These are phyloP conservation scores for Drosophila pseudotakahashii DNA, from an alignment of 2,888 invertebrate genomes.

Conservation along the genomic window DNA sequence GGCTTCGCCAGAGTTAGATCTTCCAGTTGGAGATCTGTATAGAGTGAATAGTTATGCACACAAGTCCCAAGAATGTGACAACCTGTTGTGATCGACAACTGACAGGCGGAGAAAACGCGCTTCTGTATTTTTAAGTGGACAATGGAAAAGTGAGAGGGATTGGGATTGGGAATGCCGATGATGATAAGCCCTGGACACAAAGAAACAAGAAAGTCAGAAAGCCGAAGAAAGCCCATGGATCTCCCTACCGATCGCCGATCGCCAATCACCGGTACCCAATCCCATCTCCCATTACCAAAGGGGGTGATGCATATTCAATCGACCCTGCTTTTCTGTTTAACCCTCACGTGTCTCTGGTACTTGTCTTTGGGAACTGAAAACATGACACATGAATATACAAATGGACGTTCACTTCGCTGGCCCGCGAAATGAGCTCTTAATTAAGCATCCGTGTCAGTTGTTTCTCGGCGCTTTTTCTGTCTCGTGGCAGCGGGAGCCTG, in stretches of 20 bases:
- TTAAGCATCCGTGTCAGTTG: constrained; percentile 70
- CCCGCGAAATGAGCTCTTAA: constrained; percentile 70
- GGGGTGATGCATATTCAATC: constrained; percentile 28
- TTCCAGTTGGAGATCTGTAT: constrained; percentile 1
- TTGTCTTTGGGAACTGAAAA: constrained; percentile 49
- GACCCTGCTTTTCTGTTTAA: constrained; percentile 13
- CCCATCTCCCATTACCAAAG: too few relatives aligned
- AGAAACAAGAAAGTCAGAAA: constrained; percentile 22
- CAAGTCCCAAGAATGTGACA: constrained; percentile 51
- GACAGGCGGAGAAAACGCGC: constrained; percentile 32
- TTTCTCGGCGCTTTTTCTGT: constrained; percentile 23
- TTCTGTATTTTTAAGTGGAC: constrained; percentile 23
- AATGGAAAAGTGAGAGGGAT: constrained; percentile 45
- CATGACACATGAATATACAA: constrained; percentile 45
- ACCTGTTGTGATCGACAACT: constrained; percentile 27
- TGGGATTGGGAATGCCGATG: constrained; percentile 19
- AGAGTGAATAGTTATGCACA: constrained; percentile 55
- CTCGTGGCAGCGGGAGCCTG: constrained; percentile 9
- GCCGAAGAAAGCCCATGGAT: constrained; percentile 32
- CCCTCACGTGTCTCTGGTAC: constrained; percentile 43
- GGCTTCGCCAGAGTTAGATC: constrained; percentile 15
- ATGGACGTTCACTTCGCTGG: constrained; percentile 65
- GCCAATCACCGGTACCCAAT: background rate
- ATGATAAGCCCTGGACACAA: constrained; percentile 26
- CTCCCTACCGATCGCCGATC: background rate